Percentiles rank a stretch among this genome's conserved stretches.
These are phyloP conservation scores for Melanogrammus aeglefinus DNA, from an alignment of 2,797 vertebrate genomes.

Conservation along the genomic window DNA sequence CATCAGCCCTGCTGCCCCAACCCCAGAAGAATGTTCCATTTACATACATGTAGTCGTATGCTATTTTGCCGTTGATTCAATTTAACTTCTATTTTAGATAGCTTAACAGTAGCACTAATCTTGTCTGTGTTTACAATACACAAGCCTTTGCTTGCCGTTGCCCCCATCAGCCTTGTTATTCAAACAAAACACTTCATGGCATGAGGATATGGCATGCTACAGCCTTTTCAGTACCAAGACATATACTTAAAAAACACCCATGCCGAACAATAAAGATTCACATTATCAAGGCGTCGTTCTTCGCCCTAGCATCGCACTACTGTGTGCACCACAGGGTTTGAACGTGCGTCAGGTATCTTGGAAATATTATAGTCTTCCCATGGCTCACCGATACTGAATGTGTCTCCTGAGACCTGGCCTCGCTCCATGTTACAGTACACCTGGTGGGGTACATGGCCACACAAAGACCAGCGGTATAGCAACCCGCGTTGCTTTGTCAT, in stretches of 20 bases:
- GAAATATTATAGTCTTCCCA: not conserved
- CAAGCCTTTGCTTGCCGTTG: not conserved
- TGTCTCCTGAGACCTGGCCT: not conserved
- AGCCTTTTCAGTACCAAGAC: not conserved
- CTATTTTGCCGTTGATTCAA: not conserved
- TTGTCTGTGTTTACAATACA: not conserved
- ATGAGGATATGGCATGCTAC: not conserved
- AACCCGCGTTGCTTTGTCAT: not conserved
- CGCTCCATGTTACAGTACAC: not conserved
- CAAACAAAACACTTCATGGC: not conserved
- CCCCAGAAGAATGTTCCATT: not conserved
- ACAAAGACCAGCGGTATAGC: not conserved
- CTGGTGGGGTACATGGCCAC: not conserved
- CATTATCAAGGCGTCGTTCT: not conserved
- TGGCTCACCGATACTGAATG: not conserved
- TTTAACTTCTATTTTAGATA: not conserved
- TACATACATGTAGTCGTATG: not conserved
- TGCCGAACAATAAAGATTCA: not conserved
- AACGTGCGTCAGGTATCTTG: not conserved
- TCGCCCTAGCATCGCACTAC: not conserved
- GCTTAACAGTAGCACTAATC: not conserved
- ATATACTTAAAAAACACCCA: not conserved
- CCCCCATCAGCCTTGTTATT: not conserved
- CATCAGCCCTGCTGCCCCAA: not conserved
- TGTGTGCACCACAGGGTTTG: no score